Evolutionary conservation across 2,113 vertebrate species (phyloP).

Genomic region (Sturnus vulgaris): DNA sequence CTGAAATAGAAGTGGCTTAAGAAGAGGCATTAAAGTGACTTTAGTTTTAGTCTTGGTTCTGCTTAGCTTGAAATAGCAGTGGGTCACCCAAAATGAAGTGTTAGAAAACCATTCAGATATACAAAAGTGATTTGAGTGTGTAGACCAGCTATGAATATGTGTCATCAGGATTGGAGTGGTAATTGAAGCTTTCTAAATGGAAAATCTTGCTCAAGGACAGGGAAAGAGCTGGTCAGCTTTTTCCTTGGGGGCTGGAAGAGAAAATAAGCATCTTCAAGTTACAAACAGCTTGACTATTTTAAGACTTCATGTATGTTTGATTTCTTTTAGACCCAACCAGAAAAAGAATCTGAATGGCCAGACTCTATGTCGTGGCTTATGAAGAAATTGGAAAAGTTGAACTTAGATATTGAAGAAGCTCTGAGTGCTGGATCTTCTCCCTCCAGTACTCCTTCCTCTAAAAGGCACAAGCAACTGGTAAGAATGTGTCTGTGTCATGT

Average conservation of each 20-base stretch:
- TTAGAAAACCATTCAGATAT: neutral
- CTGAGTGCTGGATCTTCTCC: constrained; percentile 79
- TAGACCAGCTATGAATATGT: neutral
- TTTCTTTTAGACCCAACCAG: constrained; percentile 47
- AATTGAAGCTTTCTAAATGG: constrained; percentile 2
- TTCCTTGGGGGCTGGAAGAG: neutral
- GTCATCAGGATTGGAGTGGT: neutral
- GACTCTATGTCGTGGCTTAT: constrained; percentile 83
- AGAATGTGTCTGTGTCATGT: neutral
- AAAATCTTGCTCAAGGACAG: neutral
- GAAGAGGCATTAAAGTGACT: neutral
- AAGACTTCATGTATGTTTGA: neutral
- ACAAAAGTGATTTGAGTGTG: neutral
- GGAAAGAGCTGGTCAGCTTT: neutral
- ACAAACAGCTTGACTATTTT: neutral
- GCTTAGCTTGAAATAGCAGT: neutral
- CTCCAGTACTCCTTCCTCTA: constrained; percentile 69
- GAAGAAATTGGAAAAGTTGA: constrained; percentile 83
- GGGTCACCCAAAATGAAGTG: neutral
- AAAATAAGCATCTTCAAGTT: neutral
- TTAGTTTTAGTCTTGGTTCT: neutral
- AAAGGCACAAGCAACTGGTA: constrained; percentile 72
- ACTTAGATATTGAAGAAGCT: constrained; percentile 86
- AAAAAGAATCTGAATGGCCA: constrained; percentile 73
- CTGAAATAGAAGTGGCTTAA: neutral